phyloP scores from a whole-genome alignment of 2,797 vertebrate species.

The Tauraco hartlaubi region DNA sequence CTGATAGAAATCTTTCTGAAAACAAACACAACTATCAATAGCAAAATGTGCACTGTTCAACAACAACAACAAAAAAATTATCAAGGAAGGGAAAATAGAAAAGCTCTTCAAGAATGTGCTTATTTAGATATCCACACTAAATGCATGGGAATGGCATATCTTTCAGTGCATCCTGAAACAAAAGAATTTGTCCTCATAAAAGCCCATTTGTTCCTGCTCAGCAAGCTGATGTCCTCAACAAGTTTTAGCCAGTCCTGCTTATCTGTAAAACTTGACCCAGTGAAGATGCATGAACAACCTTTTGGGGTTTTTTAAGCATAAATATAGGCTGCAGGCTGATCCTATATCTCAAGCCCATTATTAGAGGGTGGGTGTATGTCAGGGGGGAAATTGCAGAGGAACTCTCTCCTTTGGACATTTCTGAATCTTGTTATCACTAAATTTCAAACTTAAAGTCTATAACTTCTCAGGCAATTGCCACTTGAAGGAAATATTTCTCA shows the following conservation, averaged over 20 bases:
- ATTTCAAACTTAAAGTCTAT: neutral
- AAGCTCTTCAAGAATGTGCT: neutral
- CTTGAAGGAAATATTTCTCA: neutral
- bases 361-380: too few relatives aligned
- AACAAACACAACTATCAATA: neutral
- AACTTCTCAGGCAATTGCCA: neutral
- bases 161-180: neutral
- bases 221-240: neutral
- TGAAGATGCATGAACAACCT: neutral
- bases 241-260: neutral
- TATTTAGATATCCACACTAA: neutral
- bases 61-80: neutral
- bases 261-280: neutral
- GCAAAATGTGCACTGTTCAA: neutral
- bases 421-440: neutral
- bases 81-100: neutral
- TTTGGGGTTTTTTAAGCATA: neutral
- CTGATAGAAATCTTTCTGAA: neutral
- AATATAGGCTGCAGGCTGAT: neutral
- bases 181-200: neutral
- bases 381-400: neutral
- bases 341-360: neutral
- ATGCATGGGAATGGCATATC: accelerated
- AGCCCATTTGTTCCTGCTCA: neutral
- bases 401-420: neutral